phyloP scores from a whole-genome alignment of 2,888 invertebrate genomes.

The Neocrepidodera transversa region DNA sequence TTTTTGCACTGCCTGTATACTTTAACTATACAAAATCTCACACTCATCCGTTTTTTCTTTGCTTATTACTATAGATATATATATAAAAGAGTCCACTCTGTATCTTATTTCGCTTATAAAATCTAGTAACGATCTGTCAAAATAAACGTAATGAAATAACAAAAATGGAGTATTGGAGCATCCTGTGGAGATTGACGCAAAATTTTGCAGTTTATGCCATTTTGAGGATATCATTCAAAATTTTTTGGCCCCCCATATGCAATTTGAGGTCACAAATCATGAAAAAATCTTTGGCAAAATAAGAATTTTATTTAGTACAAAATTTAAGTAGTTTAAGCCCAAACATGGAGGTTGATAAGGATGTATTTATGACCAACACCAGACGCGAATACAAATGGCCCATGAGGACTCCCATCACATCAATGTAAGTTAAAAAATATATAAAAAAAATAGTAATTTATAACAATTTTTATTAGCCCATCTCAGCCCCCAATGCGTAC shows the following conservation, averaged over 20 bases:
- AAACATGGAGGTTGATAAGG: conserved; percentile 47
- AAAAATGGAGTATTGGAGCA: conserved; percentile 50
- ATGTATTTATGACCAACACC: conserved; percentile 62
- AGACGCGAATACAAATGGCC: conserved; percentile 69
- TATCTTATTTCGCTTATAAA: too few relatives aligned
- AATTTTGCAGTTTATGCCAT: conserved; percentile 50
- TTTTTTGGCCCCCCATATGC: conserved; percentile 34
- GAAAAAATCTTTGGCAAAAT: conserved; percentile 19
- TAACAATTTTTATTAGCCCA: conserved; percentile 58
- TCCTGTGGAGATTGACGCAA: conserved; percentile 52
- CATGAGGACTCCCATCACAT: conserved; percentile 64
- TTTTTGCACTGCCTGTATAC: too few relatives aligned
- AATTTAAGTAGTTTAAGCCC: conserved; percentile 28
- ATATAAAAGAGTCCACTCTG: too few relatives aligned
- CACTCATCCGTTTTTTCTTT: too few relatives aligned
- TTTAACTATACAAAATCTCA: too few relatives aligned
- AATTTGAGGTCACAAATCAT: conserved; percentile 19
- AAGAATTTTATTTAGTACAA: conserved; percentile 6
- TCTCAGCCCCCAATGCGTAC: conserved; percentile 67
- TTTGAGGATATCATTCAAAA: conserved; percentile 39
- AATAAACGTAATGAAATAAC: conserved; percentile 6
- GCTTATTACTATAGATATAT: too few relatives aligned
- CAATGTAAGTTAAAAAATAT: conserved; percentile 59
- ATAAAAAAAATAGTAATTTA: not conserved
- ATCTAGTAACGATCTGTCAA: conserved; percentile 11